Conservation (phyloP, 1,140 invertebrate species). For the Vollenhovia emeryi region DNA sequence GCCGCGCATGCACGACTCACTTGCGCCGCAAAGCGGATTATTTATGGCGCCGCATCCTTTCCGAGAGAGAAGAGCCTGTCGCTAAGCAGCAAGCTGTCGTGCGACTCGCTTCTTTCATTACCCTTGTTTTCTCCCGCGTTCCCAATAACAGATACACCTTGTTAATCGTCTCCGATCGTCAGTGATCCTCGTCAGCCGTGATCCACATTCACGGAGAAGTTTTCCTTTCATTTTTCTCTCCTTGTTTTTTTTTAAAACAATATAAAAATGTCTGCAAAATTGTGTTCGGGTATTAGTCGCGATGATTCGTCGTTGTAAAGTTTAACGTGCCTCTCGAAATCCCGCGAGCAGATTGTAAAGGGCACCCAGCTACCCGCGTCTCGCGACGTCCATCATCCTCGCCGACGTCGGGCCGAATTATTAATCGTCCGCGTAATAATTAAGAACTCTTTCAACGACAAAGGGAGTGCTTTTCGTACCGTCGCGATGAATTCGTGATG, state of each 20-base stretch:
- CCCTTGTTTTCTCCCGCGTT: background rate
- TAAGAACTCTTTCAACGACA: conserved; percentile 6
- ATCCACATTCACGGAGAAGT: background rate
- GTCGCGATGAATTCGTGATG: conserved; percentile 5
- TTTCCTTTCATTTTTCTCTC: no score
- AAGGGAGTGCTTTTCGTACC: background rate
- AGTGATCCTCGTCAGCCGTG: background rate
- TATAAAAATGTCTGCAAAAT: background rate
- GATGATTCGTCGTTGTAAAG: background rate
- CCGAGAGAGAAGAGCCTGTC: conserved; percentile 28
- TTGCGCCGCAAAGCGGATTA: conserved; percentile 59
- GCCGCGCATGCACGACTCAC: conserved; percentile 61
- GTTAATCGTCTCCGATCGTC: background rate
- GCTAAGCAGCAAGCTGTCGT: conserved; percentile 21
- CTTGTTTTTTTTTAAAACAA: background rate
- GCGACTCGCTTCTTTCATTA: conserved; percentile 32
- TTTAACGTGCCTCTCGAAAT: background rate
- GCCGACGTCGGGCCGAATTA: conserved; percentile 16
- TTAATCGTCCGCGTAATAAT: conserved; percentile 37
- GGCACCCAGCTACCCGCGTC: background rate
- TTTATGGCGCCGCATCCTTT: conserved; percentile 51
- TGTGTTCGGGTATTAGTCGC: background rate
- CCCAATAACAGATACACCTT: conserved; percentile 4
- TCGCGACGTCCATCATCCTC: background rate
- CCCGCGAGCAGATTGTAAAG: conserved; percentile 4